Evolutionary conservation across 2,113 vertebrate species (phyloP).

Genomic region (Vulpes ferrilata): DNA sequence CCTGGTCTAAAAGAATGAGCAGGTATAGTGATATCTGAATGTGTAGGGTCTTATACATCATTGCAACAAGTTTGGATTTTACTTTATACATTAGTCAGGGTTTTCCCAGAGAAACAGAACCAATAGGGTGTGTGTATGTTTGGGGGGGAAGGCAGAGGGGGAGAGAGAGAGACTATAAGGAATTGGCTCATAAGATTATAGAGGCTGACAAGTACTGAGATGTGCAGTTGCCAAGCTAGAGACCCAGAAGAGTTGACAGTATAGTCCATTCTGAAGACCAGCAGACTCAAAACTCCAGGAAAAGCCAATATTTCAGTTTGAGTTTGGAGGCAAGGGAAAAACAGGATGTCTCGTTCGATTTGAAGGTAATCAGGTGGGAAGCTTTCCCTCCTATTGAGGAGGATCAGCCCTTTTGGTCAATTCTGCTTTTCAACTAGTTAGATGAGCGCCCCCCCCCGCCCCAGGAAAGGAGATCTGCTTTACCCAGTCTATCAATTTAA

Average conservation of each 20-base stretch:
- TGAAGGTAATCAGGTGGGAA: not conserved
- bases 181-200: not conserved
- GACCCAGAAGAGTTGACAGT: not conserved
- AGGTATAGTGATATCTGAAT: not conserved
- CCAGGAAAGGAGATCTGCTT: not conserved
- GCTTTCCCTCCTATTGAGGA: not conserved
- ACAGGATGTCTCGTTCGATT: not conserved
- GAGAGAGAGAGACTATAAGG: not conserved
- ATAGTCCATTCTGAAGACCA: not conserved
- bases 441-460: not conserved
- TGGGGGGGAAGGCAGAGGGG: too few relatives aligned
- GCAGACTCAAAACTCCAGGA: not conserved
- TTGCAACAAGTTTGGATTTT: not conserved
- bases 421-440: not conserved
- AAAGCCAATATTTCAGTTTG: not conserved
- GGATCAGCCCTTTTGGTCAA: not conserved
- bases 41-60: not conserved
- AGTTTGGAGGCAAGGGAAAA: not conserved
- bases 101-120: not conserved
- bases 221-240: not conserved
- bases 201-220: not conserved
- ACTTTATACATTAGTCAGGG: not conserved
- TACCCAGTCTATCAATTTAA: not conserved
- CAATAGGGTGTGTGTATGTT: not conserved
- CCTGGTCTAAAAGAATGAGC: not conserved